phyloP scores from a whole-genome alignment of 2,113 vertebrate genomes.

The Ceyx cyanopectus region DNA sequence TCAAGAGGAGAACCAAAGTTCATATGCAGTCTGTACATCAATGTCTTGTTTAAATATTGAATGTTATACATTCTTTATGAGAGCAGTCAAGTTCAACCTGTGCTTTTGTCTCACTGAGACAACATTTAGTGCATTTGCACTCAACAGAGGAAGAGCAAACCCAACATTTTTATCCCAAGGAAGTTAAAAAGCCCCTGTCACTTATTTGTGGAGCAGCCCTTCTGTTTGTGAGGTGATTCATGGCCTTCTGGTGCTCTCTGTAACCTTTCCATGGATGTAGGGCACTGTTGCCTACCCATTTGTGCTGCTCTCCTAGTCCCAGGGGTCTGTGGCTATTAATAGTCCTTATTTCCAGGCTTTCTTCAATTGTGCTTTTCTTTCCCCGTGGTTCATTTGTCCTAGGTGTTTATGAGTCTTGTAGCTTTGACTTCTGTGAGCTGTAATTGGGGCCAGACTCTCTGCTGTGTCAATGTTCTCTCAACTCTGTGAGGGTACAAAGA shows the following conservation, averaged over 20 bases:
- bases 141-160: neutral
- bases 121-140: neutral
- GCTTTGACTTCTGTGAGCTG: slow-evolving; percentile 35
- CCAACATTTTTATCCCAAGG: neutral
- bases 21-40: neutral
- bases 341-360: slow-evolving; percentile 10
- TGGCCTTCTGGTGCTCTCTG: neutral
- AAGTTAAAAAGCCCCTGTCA: neutral
- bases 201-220: neutral
- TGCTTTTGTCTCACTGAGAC: neutral
- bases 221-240: neutral
- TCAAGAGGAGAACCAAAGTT: neutral
- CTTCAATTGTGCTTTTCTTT: slow-evolving; percentile 28
- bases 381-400: slow-evolving; percentile 30
- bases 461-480: slow-evolving; percentile 45
- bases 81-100: neutral
- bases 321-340: neutral
- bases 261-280: neutral
- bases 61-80: neutral
- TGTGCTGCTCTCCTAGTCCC: neutral
- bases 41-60: neutral
- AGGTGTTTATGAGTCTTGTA: slow-evolving; percentile 40
- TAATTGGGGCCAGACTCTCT: slow-evolving; percentile 32
- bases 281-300: neutral
- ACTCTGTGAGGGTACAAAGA: slow-evolving; percentile 34